Conservation (phyloP, 2,888 invertebrate species). For the Cheilosia impressa region DNA sequence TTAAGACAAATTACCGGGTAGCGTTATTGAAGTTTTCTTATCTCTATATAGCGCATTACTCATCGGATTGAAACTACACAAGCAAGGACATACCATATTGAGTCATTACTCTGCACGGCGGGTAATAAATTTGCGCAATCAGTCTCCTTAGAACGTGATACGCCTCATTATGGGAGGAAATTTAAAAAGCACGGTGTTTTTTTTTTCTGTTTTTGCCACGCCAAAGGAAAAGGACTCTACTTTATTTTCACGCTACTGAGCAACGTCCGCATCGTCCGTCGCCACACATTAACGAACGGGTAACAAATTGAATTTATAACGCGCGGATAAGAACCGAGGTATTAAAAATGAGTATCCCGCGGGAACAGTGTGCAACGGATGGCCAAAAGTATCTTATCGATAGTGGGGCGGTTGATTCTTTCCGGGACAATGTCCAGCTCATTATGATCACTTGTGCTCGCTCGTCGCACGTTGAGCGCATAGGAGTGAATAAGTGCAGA, state of each 20-base stretch:
- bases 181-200: constrained; percentile 23
- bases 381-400: constrained; percentile 59
- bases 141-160: constrained; percentile 44
- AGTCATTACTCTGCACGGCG: constrained; percentile 16
- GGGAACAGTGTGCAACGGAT: constrained; percentile 14
- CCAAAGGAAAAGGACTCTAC: not conserved
- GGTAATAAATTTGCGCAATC: constrained; percentile 49
- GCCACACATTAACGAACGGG: constrained; percentile 60
- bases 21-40: constrained; percentile 41
- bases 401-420: constrained; percentile 39
- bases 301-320: constrained; percentile 67
- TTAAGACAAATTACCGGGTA: constrained; percentile 33
- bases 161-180: constrained; percentile 40
- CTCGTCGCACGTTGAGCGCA: constrained; percentile 1
- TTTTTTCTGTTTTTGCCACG: not conserved
- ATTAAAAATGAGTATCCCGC: constrained; percentile 43
- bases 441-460: constrained; percentile 29
- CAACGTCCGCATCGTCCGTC: not conserved
- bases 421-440: constrained; percentile 41
- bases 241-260: not conserved
- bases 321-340: constrained; percentile 36
- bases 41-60: constrained; percentile 14
- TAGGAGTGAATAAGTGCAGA: constrained; percentile 44
- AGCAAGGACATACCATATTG: constrained; percentile 21
- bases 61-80: not conserved